Evolutionary conservation across 2,113 vertebrate species (phyloP).

Genomic region (Gila orcuttii): DNA sequence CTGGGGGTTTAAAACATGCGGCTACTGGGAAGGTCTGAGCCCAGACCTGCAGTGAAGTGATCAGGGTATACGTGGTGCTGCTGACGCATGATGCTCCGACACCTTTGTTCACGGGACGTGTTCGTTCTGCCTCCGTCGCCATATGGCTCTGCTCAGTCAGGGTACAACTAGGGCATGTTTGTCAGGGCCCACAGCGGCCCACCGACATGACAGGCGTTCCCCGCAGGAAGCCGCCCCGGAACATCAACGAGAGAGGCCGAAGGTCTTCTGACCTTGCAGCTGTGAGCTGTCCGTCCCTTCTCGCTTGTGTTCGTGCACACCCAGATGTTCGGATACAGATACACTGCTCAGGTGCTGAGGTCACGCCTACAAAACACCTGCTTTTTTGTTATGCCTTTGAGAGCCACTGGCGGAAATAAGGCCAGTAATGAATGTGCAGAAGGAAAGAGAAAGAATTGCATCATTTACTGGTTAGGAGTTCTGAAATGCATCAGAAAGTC

Average conservation of each 20-base stretch:
- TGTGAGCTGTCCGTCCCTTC: slow-evolving; percentile 35
- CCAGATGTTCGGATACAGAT: slow-evolving; percentile 52
- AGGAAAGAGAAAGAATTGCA: not conserved
- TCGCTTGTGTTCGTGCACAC: not conserved
- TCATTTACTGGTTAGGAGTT: not conserved
- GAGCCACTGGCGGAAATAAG: not conserved
- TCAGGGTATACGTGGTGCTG: slow-evolving; percentile 14
- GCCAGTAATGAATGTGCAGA: not conserved
- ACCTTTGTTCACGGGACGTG: slow-evolving; percentile 45
- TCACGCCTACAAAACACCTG: slow-evolving; percentile 20
- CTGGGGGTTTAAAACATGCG: slow-evolving; percentile 8
- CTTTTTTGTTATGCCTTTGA: slow-evolving; percentile 24
- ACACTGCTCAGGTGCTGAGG: slow-evolving; percentile 39
- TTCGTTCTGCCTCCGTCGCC: slow-evolving; percentile 34
- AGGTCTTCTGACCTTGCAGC: slow-evolving; percentile 20
- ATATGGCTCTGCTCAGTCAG: slow-evolving; percentile 60
- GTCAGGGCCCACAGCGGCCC: slow-evolving; percentile 34
- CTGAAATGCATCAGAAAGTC: not conserved
- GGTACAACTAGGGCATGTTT: slow-evolving; percentile 55
- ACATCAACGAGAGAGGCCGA: not conserved
- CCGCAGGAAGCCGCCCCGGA: slow-evolving; percentile 23
- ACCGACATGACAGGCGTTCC: slow-evolving; percentile 49
- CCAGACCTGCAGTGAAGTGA: slow-evolving; percentile 22
- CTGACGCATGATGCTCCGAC: slow-evolving; percentile 49
- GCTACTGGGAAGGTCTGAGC: slow-evolving; percentile 17